Evolutionary conservation across 2,888 invertebrate genomes (phyloP), one percentile per base, ranked within the genome.

Genomic region (Rhagonycha lutea): DNA sequence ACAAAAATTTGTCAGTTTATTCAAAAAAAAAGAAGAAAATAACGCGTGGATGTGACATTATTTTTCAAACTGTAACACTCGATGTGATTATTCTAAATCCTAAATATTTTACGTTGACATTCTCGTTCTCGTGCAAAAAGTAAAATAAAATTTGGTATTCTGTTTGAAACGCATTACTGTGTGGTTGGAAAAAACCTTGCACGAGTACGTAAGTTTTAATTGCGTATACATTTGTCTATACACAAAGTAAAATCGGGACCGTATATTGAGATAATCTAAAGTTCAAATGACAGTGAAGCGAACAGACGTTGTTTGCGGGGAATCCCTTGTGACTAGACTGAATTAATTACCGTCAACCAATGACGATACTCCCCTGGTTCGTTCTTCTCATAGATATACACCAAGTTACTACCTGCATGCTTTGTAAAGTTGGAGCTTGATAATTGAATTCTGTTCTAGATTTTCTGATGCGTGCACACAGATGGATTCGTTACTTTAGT

Each of bases 281-380:
- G 80, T 81, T 81, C 82, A 83, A 83, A 84, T 83, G 83, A 84
- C 83, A 84, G 80, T 82, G 82, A 80, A 83, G 82, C 83, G 83
- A 79, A 81, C 80, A 80, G 75, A 77, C 80, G 80, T 75, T 84
- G 81, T 84, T 84, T 84, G 84, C 82, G 82, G 83, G 82, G 81
- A 81, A 82, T 84, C 84, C 84, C 84, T 77, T 80, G 83, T 77
- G 84, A 83, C 82, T 82, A 82, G 82, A 82, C 82, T 82, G 84
- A 84, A 84, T 84, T 85, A 84, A 84, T 84, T 84, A 85, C 83
- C 80, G 81, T 77, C 80, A 81, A 80, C 82, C 83, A 82, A 83
- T 82, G 81, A 80, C 80, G 80, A 82, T 68, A 79, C 77, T 77
- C 79, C 75, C 76, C 75, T 72, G 75, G 71, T 73, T 78, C 73